Evolutionary conservation across 1,140 invertebrate species (phyloP), one percentile per base, ranked within the genome.

Genomic region (Stegodyphus mimosarum): DNA sequence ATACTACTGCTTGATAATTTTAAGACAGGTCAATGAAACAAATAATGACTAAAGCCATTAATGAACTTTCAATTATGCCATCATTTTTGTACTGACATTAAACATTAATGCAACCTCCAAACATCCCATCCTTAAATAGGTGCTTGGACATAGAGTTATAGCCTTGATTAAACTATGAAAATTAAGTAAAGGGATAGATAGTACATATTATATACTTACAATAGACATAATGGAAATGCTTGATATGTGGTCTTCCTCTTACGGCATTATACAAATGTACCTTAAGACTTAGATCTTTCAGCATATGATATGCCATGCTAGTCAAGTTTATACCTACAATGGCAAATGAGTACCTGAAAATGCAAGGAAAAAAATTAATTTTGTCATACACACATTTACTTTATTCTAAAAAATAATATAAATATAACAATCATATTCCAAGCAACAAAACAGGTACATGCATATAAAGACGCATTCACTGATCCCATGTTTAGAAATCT

Each of bases 321-420:
- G 97, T 99, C 49, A 99, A 91, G 91, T 99, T 99, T 72, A 99
- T 99, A 48, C 97, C 93, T 70, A 93, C 92, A 83, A 94, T 97
- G 13, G 97, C 97, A 89, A 92, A 93, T 6, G 93, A 93, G 89
- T 92, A 93, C 52, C 93, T 92, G 87, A 67, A 86, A 70, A 87
- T 13, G 77, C 9, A 52, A 83, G 51, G 4, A 17, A 74, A 49
- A 55, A 51, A 7, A 53, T 9, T 50, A 11, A 0, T 11, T 60
- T 7, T 15, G 6, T 67, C 7, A 9, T n/a, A 67, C 1, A 67
- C 11, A 67, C 64, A 5, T n/a, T n/a, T n/a, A 33, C 33, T 33
- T 33, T 33, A 33, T 33, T 33, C 33, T 33, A 33, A 33, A 33
- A 33, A 33, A 33, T 33, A 33, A 33, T 1, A 33, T 33, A 33